Evolutionary conservation across 2,888 invertebrate genomes (phyloP).

Genomic region (Sussaba pulchella): DNA sequence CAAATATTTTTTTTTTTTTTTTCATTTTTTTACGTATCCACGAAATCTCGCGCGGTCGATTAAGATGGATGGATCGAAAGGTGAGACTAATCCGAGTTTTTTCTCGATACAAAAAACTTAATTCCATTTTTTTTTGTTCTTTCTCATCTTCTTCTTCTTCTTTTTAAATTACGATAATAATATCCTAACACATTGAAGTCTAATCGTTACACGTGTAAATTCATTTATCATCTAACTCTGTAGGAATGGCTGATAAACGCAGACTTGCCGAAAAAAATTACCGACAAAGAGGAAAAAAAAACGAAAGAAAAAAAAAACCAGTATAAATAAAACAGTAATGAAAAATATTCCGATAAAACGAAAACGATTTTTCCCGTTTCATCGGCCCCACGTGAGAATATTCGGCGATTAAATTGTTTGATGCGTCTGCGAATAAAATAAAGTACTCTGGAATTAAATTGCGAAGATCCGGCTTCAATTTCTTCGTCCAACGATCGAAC

Average conservation of each 20-base stretch:
- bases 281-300: constrained; percentile 27
- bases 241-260: constrained; percentile 72
- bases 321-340: neutral
- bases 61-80: constrained; percentile 26
- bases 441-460: constrained; percentile 45
- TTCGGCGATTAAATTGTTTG: constrained; percentile 9
- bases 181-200: constrained; percentile 57
- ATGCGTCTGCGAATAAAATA: constrained; percentile 20
- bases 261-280: constrained; percentile 71
- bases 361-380: constrained; percentile 31
- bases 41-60: constrained; percentile 51
- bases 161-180: constrained; percentile 34
- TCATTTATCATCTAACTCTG: constrained; percentile 63
- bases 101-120: constrained; percentile 43
- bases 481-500: constrained; percentile 33
- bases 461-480: constrained; percentile 39
- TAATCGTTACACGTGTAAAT: constrained; percentile 55
- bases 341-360: neutral
- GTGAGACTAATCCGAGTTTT: constrained; percentile 44
- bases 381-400: constrained; percentile 14
- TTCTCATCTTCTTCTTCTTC: neutral
- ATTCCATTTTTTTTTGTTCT: neutral
- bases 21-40: neutral
- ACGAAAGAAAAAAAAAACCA: constrained; percentile 11
- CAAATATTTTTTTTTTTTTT: constrained; percentile 12